Base-by-base conservation (phyloP, 2,797 vertebrate genomes). In the Okamejei kenojei region DNA sequence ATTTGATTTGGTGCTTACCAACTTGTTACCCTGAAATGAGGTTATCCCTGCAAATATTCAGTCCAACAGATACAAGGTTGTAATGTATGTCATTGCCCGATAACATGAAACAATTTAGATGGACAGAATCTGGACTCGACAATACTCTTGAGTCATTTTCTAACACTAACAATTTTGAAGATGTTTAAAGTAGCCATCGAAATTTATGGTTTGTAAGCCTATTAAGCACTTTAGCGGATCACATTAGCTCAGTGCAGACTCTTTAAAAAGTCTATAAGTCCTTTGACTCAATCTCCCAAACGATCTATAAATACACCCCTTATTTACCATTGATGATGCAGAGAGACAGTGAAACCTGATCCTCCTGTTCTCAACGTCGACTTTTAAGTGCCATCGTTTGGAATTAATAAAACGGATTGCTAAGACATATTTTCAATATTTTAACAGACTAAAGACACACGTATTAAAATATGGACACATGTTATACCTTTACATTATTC, bases 341-440 rank as follows among this genome's bases (percentile, higher is more conserved):
- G 19, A 29, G 78, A 81, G 94, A 93, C 93, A 29, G 93, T 74
- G 90, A 94, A 95, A 95, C 93, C 93, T 93, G 68, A 95, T 95
- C 71, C 35, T 54, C 23, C 17, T 76, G 29, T 76, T 54, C 73
- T 74, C 23, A 29, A 45, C 65, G 68, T 91, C 90, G 13, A 54
- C 35, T 91, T 90, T 91, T 0, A 91, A 90, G 32, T 10, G 90
- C 7, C 90, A 91, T 91, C 23, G 90, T 54, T 91, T 38, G 73
- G 38, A 91, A 91, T 76, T 73, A 76, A 45, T 58, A 38, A 71
- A 76, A 35, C 29, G 7, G 17, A 35, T 68, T 32, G 29, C 15
- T 7, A 58, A 17, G 29, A 32, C 15, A 63, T 58, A 19, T 5
- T 88, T 21, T 68, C n/a, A 6, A n/a, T 32, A 86, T 65, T 84